These are phyloP conservation scores for Zaprionus lachaisei DNA, from an alignment of 1,140 invertebrate species.

Conservation along the genomic window DNA sequence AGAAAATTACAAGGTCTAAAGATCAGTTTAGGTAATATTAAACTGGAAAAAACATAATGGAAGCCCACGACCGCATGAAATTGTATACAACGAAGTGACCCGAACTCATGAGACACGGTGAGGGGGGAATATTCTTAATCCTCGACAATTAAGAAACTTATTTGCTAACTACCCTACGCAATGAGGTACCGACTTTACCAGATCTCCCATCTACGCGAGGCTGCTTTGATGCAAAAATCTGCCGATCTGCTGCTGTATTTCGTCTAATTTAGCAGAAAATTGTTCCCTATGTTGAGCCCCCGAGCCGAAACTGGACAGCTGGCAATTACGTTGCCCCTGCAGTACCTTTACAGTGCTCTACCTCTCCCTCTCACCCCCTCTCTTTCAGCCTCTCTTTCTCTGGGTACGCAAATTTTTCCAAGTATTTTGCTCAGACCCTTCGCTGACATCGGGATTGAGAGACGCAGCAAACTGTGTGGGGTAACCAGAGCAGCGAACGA, in stretches of 20 bases:
- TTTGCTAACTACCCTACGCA: constrained; percentile 43
- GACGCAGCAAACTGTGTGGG: constrained; percentile 26
- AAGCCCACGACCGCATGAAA: constrained; percentile 64
- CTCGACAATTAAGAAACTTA: constrained; percentile 47
- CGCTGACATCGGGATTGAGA: not conserved
- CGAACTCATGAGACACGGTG: not conserved
- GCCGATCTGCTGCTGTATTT: constrained; percentile 32
- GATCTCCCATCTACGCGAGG: constrained; percentile 59
- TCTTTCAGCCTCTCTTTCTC: not conserved
- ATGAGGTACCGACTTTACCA: constrained; percentile 17
- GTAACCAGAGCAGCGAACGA: constrained; percentile 30
- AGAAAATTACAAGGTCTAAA: constrained; percentile 48
- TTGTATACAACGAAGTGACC: constrained; percentile 46
- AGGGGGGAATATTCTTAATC: constrained; percentile 35
- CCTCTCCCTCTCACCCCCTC: not conserved
- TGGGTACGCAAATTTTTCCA: constrained; percentile 72
- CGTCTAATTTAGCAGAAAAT: constrained; percentile 69
- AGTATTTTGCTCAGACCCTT: constrained; percentile 63
- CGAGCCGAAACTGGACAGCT: constrained; percentile 63
- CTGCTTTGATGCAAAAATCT: constrained; percentile 44
- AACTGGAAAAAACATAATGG: constrained; percentile 36
- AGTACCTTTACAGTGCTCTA: not conserved
- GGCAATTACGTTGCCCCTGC: constrained; percentile 43
- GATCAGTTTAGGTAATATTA: constrained; percentile 63
- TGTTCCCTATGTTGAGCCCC: constrained; percentile 16